phyloP scores from a whole-genome alignment of 2,888 invertebrate species.

The Strigamia crassipes region DNA sequence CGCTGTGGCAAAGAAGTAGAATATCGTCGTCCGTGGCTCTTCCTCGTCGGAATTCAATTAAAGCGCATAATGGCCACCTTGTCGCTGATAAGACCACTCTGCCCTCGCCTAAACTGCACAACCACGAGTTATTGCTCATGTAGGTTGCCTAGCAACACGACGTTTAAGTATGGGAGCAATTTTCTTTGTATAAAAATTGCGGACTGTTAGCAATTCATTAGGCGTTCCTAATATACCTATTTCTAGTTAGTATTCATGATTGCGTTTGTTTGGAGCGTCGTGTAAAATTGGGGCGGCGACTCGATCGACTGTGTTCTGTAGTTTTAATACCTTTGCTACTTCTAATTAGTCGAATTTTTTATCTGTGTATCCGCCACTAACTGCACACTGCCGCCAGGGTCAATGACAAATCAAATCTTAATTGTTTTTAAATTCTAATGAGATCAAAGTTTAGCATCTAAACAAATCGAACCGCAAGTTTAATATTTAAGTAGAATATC shows the following conservation, averaged over 20 bases:
- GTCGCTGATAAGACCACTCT: slow-evolving; percentile 41
- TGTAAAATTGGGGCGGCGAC: neutral
- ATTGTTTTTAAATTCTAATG: neutral
- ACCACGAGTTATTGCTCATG: slow-evolving; percentile 35
- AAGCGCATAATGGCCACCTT: slow-evolving; percentile 42
- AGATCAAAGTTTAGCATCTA: neutral
- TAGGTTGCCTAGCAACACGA: slow-evolving; percentile 33
- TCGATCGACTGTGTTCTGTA: neutral
- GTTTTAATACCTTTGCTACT: neutral
- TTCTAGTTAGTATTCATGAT: slow-evolving; percentile 37
- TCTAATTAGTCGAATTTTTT: slow-evolving; percentile 13
- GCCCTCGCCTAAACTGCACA: slow-evolving; percentile 32
- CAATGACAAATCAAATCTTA: neutral
- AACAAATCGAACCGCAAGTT: neutral
- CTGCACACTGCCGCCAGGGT: neutral
- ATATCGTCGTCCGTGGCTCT: slow-evolving; percentile 35
- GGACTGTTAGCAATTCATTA: slow-evolving; percentile 28
- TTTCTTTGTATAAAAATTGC: slow-evolving; percentile 38
- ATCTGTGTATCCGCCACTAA: neutral
- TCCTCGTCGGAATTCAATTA: slow-evolving; percentile 39
- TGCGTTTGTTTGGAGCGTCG: neutral
- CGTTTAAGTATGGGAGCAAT: slow-evolving; percentile 20
- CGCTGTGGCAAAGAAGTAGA: neutral
- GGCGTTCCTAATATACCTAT: slow-evolving; percentile 24
- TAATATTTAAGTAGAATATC: no score